Evolutionary conservation across 2,888 invertebrate genomes (phyloP), one percentile per base, ranked within the genome.

Genomic region (Pyralis farinalis): DNA sequence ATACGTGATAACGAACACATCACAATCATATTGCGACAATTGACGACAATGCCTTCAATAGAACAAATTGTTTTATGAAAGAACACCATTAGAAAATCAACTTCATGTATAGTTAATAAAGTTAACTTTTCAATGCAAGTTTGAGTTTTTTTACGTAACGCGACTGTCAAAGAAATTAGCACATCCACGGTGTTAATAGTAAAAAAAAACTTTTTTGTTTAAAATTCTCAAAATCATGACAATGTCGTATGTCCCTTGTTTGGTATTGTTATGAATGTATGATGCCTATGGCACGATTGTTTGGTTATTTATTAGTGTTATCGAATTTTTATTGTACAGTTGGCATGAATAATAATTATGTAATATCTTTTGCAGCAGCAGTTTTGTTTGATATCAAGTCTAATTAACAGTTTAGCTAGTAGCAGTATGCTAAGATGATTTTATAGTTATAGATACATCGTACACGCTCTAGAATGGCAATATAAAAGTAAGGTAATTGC

Each of bases 1-100:
- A 49, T 39, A 28, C 16, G 58, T 60, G 73, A 52, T 80, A 80
- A 80, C 53, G 46, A 49, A 47, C 48, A 57, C 43, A 66, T 78
- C 78, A 78, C 74, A 72, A 54, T 51, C 44, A 60, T n/a, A n/a
- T 49, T 56, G 68, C 58, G 74, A 79, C 79, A 77, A 71, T 65
- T 52, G 53, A 52, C 51, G 51, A 67, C 16, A 16, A 16, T 16
- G 4, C 3, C 16, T 16, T 3, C 58, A 69, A 62, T 57, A 42
- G 51, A 46, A 50, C 53, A 56, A 56, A 34, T 36, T 34, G 44
- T 47, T 50, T 47, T 34, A 34, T 37, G 11, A 7, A 8, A 8
- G 11, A 7, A 8, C 7, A 25, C 8, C 16, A 34, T 8, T 4
- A 3, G 12, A 53, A 51, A 42, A 7, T 8, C 22, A 28, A 42